Base-by-base conservation (phyloP, 2,888 invertebrate species). In the Noctua janthina region DNA sequence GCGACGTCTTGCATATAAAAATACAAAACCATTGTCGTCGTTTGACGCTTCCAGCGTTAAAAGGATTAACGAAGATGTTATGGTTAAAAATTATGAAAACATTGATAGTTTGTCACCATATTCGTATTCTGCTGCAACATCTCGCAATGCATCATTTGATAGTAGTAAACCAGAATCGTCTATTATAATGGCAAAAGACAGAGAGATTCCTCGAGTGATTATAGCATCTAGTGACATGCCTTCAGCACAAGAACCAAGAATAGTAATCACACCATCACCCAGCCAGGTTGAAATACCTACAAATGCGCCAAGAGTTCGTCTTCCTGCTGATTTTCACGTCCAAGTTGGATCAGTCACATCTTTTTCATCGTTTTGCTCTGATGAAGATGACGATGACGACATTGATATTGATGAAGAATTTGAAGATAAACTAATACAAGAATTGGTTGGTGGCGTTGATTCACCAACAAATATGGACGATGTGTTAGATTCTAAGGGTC, bases 201-300 rank as follows among this genome's bases (percentile, higher is more conserved):
- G 96, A 87, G 93, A 95, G 75, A 93, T 93, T 81, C 96, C 97
- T 39, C 97, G 95, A 92, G 96, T 97, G 1, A 97, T 97, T 56
- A 97, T 97, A 78, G 96, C 97, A 2, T 95, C 97, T 2, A 97
- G 97, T 89, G 94, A 96, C 76, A 93, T 93, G 84, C 92, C 95
- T 43, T 93, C 93, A 72, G 93, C 96, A 80, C 97, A 97, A 83
- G 98, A 98, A 89, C 97, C 97, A 0, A 97, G 97, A 91, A 97
- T 98, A 80, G 96, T 98, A 59, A 98, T 98, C 39, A 97, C 97
- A 88, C 97, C 98, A 13, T 97, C 97, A 1, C 95, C 97, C 67
- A 95, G 93, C 86, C 93, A 94, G 86, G 82, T 90, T n/a, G 94
- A 94, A 87, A 92, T 95, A 79, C 91, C 94, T 7, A 91, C 93